Conservation (phyloP, 2,797 vertebrate species). For the Natrix natrix region DNA sequence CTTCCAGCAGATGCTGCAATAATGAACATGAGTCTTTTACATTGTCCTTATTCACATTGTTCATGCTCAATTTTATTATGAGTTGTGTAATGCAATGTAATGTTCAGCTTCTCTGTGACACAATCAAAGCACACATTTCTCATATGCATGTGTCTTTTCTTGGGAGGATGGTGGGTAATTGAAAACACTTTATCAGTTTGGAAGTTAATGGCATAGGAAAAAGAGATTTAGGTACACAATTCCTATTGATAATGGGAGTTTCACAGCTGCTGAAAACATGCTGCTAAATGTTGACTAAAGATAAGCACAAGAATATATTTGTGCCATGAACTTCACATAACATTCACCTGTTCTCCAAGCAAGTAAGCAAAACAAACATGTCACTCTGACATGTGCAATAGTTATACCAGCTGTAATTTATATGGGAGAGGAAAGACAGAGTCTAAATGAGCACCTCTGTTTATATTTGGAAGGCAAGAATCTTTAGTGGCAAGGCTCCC, state of each 20-base stretch:
- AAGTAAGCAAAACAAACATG: slow-evolving; percentile 61
- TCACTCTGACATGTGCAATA: slow-evolving; percentile 37
- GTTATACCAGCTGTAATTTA: slow-evolving; percentile 51
- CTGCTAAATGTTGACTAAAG: slow-evolving; percentile 65
- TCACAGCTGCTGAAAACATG: slow-evolving; percentile 49
- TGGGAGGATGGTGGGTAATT: slow-evolving; percentile 27
- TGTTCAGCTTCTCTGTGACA: slow-evolving; percentile 32
- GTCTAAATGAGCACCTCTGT: slow-evolving; percentile 35
- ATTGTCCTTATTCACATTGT: slow-evolving; percentile 30
- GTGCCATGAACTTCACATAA: slow-evolving; percentile 65
- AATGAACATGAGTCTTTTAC: slow-evolving; percentile 24
- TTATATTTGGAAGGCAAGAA: slow-evolving; percentile 18
- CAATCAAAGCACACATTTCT: slow-evolving; percentile 34
- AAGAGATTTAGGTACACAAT: slow-evolving; percentile 53
- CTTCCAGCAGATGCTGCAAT: slow-evolving; percentile 27
- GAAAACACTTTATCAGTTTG: slow-evolving; percentile 53
- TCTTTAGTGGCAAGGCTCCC: background rate
- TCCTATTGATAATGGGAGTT: slow-evolving; percentile 62
- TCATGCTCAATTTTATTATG: slow-evolving; percentile 43
- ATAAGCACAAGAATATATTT: slow-evolving; percentile 64
- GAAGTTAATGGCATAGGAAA: slow-evolving; percentile 48
- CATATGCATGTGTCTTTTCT: slow-evolving; percentile 6
- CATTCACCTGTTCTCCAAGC: slow-evolving; percentile 60
- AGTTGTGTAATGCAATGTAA: slow-evolving; percentile 34
- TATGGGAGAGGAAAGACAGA: slow-evolving; percentile 28